Percentiles rank a stretch among this genome's conserved stretches.
Conservation (phyloP, 1,140 invertebrate species). For the Bombus terrestris region DNA sequence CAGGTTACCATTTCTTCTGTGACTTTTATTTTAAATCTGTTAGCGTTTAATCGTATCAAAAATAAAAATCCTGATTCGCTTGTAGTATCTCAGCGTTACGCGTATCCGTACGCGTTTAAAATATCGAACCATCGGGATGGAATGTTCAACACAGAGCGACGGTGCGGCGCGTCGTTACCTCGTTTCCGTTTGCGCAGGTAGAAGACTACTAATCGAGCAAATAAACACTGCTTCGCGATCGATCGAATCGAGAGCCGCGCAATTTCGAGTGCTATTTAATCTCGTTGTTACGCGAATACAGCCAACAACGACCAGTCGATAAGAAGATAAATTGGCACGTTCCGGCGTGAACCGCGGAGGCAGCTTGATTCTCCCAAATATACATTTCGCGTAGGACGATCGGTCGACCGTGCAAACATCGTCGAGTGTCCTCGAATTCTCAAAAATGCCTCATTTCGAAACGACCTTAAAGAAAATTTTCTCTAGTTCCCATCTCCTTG, state of each 20-base stretch:
- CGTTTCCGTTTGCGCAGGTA: background rate
- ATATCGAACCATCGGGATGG: background rate
- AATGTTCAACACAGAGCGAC: background rate
- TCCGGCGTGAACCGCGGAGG: background rate
- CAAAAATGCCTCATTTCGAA: background rate
- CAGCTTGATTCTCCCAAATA: no score
- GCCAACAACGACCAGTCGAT: background rate
- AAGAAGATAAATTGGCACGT: background rate
- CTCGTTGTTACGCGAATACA: no score
- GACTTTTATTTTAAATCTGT: no score
- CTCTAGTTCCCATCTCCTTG: no score
- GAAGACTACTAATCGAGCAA: background rate
- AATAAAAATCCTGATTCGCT: background rate
- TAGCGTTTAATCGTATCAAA: no score
- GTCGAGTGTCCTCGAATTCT: background rate
- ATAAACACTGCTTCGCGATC: background rate
- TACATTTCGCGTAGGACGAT: no score
- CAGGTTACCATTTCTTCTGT: no score
- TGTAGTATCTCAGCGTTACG: no score
- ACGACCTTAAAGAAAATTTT: background rate
- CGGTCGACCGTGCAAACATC: background rate
- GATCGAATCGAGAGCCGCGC: background rate
- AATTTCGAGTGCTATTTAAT: background rate
- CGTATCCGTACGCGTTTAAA: background rate
- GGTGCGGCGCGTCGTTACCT: background rate